Evolutionary conservation across 2,113 vertebrate genomes (phyloP), one percentile per base, ranked within the genome.

Genomic region (Piaya cayana): DNA sequence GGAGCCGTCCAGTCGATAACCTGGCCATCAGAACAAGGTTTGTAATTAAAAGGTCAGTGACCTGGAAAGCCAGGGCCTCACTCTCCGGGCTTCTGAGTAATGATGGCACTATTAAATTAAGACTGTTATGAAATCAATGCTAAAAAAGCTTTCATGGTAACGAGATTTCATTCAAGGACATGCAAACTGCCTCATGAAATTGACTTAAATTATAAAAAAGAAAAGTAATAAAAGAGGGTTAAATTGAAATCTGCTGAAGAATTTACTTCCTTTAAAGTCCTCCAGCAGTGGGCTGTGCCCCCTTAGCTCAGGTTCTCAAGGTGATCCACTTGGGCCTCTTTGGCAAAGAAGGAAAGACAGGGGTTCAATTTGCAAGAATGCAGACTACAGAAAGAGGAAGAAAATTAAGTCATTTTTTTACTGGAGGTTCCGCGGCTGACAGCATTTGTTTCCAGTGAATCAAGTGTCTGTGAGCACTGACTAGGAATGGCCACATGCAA

Each of bases 41-140:
- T 98, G 97, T 98, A 98, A 98, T 98, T 99, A 98, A 99, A 98
- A 98, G 98, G 98, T 98, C 98, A 98, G 97, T 98, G 98, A 98
- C 98, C 98, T 98, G 98, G 98, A 98, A 98, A 98, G 97, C 94
- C 78, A 92, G 97, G 97, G 95, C 98, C 98, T 98, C 96, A 97
- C 97, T 98, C 97, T 95, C 97, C 97, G 98, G 97, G 97, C 96
- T 97, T 97, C 98, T 98, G 98, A 97, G 97, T 98, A 98, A 98
- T 98, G 98, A 98, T 21, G 96, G 93, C 79, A 92, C 98, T 98
- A 98, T 98, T 98, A 98, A 98, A 98, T 98, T 98, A 98, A 98
- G 98, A 98, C 98, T 97, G 98, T 98, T 98, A 98, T 98, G 98
- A 98, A 98, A 98, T 98, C 98, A 98, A 98, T 98, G 98, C 98